Conservation (phyloP, 2,113 vertebrate genomes). For the Barnardius zonarius region DNA sequence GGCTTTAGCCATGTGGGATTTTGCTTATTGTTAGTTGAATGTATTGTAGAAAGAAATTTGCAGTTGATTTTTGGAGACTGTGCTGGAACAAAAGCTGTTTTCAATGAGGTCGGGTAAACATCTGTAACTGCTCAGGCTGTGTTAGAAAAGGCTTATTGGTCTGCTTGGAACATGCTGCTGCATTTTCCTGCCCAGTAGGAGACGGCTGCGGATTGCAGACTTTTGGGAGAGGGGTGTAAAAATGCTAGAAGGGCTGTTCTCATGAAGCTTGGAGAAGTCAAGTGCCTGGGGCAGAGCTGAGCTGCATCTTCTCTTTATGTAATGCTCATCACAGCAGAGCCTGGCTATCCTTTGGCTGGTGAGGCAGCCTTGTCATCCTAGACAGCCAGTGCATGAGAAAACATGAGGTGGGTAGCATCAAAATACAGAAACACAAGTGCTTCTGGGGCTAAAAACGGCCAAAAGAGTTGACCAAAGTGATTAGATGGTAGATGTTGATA, state of each 20-base stretch:
- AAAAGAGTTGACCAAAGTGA: neutral
- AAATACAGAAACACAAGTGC: neutral
- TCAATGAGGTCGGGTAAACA: neutral
- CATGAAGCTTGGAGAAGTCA: neutral
- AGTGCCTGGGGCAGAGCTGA: neutral
- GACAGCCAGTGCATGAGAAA: neutral
- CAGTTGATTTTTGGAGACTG: neutral
- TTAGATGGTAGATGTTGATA: neutral
- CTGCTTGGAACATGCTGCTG: neutral
- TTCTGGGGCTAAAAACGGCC: neutral
- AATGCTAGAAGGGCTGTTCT: neutral
- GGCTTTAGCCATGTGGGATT: neutral
- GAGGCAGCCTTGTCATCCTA: neutral
- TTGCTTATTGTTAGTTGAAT: neutral
- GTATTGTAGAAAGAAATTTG: neutral
- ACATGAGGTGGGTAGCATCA: fast-evolving
- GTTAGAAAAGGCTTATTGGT: neutral
- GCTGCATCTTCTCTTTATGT: neutral
- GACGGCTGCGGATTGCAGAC: neutral
- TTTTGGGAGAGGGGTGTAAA: neutral
- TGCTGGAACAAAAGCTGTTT: conserved; percentile 5
- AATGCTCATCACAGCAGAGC: neutral
- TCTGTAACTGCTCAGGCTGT: neutral
- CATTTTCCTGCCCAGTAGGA: neutral
- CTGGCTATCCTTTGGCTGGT: neutral